phyloP scores from a whole-genome alignment of 1,140 invertebrate genomes.

The Drosophila leontia region DNA sequence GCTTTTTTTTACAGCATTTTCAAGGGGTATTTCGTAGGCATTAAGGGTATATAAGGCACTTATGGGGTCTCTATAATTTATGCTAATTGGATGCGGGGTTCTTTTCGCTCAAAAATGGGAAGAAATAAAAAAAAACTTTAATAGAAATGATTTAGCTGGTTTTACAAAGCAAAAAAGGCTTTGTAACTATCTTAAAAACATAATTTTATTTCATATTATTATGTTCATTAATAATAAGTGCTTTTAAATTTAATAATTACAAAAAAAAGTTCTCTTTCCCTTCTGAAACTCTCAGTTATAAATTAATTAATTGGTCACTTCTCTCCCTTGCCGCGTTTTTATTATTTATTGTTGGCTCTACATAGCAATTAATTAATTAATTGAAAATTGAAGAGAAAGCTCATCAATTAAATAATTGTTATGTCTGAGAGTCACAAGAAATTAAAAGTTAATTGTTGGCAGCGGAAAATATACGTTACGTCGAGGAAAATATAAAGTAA shows the following conservation, averaged over 20 bases:
- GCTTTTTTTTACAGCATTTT: slow-evolving; percentile 32
- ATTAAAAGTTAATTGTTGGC: not conserved
- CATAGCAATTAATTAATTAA: slow-evolving; percentile 10
- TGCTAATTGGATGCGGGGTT: not conserved
- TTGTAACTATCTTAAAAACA: not conserved
- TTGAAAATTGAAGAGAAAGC: not conserved
- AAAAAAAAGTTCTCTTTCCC: no score
- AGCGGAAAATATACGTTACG: no score
- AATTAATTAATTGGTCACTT: not conserved
- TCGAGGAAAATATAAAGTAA: no score
- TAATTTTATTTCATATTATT: not conserved
- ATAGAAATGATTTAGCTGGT: not conserved
- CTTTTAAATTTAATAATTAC: no score
- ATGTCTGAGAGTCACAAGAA: not conserved
- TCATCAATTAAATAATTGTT: slow-evolving; percentile 1
- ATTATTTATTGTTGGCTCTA: not conserved
- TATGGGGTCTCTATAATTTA: not conserved
- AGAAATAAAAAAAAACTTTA: not conserved
- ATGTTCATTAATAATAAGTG: not conserved
- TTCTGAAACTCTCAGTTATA: slow-evolving; percentile 1
- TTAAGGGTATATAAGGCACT: slow-evolving; percentile 7
- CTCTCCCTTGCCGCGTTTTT: not conserved
- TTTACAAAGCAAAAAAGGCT: not conserved
- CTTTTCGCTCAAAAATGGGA: not conserved
- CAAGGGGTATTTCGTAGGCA: not conserved